Percentiles rank a stretch among this genome's conserved stretches.
phyloP scores from a whole-genome alignment of 1,140 invertebrate genomes.

The Limonius californicus region DNA sequence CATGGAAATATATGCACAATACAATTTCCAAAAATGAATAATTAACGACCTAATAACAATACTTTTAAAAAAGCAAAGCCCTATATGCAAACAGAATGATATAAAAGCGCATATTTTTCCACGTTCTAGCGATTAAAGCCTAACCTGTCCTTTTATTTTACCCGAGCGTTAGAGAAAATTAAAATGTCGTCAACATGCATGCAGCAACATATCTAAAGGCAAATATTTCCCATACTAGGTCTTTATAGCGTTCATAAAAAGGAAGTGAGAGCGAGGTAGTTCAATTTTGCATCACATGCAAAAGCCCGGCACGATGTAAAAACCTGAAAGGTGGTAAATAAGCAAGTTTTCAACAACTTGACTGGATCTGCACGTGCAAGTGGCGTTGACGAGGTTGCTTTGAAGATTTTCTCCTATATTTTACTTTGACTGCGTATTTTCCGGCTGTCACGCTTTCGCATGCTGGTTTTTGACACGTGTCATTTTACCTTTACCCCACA shows the following conservation, averaged over 20 bases:
- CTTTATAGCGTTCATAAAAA: constrained; percentile 12
- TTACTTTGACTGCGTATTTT: constrained; percentile 32
- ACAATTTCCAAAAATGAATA: too few relatives aligned
- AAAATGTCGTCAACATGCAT: constrained; percentile 2
- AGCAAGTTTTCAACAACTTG: constrained; percentile 32
- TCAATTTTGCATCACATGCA: constrained; percentile 33
- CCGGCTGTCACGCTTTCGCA: constrained; percentile 23
- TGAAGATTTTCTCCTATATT: constrained; percentile 32
- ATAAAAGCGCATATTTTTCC: too few relatives aligned
- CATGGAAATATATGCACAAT: too few relatives aligned
- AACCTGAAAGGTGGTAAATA: constrained; percentile 36
- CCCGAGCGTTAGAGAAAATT: neutral
- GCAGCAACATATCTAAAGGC: neutral
- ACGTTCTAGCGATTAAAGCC: too few relatives aligned
- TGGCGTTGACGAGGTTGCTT: constrained; percentile 30
- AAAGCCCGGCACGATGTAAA: constrained; percentile 27
- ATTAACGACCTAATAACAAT: too few relatives aligned
- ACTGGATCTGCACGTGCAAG: constrained; percentile 29
- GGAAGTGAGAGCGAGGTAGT: constrained; percentile 30
- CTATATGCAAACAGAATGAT: too few relatives aligned
- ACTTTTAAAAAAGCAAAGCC: too few relatives aligned
- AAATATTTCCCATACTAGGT: neutral
- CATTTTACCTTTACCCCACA: constrained; percentile 12
- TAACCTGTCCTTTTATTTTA: too few relatives aligned
- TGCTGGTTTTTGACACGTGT: constrained; percentile 13